Base-by-base conservation (phyloP, 2,888 invertebrate genomes). In the Hoplodrina ambigua region DNA sequence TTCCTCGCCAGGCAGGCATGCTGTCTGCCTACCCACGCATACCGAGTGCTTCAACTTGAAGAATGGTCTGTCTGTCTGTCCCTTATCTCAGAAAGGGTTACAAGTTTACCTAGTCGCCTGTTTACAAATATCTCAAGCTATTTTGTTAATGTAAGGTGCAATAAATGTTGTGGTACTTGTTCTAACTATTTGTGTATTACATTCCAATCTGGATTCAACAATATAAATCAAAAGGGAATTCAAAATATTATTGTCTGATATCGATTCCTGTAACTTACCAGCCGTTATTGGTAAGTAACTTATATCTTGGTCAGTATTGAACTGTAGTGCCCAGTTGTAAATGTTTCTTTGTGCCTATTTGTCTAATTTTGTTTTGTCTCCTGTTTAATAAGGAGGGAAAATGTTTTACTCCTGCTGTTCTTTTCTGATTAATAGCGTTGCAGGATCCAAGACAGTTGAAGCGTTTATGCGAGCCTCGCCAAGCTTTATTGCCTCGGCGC, bases 11-110 rank as follows among this genome's bases (percentile, higher is more conserved):
- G 37, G 37, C 72, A 80, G 72, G 83, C 79, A 74, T 74, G 83
- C 79, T 68, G 81, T 76, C 81, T 79, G 66, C 76, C 82, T 66
- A 57, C 82, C 81, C 81, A 70, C 62, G 72, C 78, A 67, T 59
- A 30, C 65, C 46, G 13, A 69, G 65, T 71, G 72, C 66, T 74
- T 73, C 82, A 65, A 69, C 52, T 66, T 78, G 72, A 82, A 67
- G 81, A 79, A 82, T 81, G 70, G 54, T 62, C 77, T 72, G 75
- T 75, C 80, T 59, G 46, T 53, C 76, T 76, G 76, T 83, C 71
- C 67, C 65, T 64, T 75, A 66, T 74, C 71, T 78, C 50, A 46
- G 55, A 52, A 50, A 76, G 76, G 63, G 78, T 80, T 76, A 80
- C 80, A 72, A 79, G 68, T 80, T 80, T 68, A 79, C 78, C 56